These are phyloP conservation scores for Argyrosomus japonicus DNA, from an alignment of 2,113 vertebrate species.

Conservation along the genomic window DNA sequence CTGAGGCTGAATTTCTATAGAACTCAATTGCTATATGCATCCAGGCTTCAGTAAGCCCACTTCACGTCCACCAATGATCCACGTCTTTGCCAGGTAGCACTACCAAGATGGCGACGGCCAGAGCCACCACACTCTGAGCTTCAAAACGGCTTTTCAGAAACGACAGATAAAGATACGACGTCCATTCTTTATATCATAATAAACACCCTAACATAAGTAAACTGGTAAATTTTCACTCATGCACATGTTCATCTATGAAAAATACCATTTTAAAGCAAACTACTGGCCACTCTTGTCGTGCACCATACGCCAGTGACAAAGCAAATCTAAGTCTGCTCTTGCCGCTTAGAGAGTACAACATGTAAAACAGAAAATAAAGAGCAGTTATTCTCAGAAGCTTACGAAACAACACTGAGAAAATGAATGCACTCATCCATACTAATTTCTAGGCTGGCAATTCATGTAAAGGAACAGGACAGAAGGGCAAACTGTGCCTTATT, in stretches of 20 bases:
- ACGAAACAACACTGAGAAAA: constrained; percentile 33
- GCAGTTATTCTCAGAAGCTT: constrained; percentile 31
- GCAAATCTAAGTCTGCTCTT: neutral
- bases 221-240: no score
- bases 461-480: constrained; percentile 37
- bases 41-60: no score
- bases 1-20: no score
- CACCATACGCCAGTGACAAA: constrained; percentile 13
- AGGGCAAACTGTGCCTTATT: constrained; percentile 54
- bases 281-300: neutral
- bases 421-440: constrained; percentile 54
- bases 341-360: neutral
- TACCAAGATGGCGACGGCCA: no score
- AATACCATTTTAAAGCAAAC: constrained; percentile 11
- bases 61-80: no score
- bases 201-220: no score
- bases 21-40: no score
- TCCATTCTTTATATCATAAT: no score
- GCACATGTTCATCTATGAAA: neutral
- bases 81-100: no score
- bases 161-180: no score
- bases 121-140: no score
- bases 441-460: constrained; percentile 28
- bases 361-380: constrained; percentile 13
- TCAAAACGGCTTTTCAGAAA: no score